phyloP scores from a whole-genome alignment of 1,140 invertebrate species.

The Drosophila mojavensis region DNA sequence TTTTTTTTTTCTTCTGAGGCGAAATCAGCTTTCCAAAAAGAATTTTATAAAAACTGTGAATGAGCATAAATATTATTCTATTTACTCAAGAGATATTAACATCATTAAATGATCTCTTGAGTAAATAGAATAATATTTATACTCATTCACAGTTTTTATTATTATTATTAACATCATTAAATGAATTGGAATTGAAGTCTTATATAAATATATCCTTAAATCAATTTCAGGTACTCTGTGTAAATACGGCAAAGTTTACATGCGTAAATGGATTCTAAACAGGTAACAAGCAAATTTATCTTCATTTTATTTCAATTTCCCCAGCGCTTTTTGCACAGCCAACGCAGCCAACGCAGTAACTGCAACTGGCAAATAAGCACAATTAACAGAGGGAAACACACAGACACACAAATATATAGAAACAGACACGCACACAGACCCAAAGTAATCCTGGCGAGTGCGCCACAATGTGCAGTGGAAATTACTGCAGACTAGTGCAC shows the following conservation, averaged over 20 bases:
- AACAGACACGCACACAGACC: background rate
- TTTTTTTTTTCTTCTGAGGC: too few relatives aligned
- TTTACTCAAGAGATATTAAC: too few relatives aligned
- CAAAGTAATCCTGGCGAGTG: constrained; percentile 44
- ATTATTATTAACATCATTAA: too few relatives aligned
- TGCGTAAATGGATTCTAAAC: constrained; percentile 19
- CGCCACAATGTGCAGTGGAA: constrained; percentile 39
- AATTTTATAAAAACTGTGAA: too few relatives aligned
- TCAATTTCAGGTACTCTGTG: background rate
- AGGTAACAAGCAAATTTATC: constrained; percentile 27
- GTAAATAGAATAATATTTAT: too few relatives aligned
- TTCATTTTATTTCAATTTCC: constrained; percentile 44
- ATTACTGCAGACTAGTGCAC: constrained; percentile 34
- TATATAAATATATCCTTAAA: background rate
- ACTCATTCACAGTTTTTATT: too few relatives aligned
- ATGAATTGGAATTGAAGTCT: too few relatives aligned
- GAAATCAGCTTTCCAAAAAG: too few relatives aligned
- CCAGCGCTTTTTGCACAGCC: constrained; percentile 18
- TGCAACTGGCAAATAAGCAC: constrained; percentile 35
- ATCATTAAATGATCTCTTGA: too few relatives aligned
- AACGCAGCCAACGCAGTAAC: constrained; percentile 14
- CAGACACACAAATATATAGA: background rate
- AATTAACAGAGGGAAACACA: constrained; percentile 35
- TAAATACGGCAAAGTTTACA: constrained; percentile 16
- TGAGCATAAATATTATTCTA: too few relatives aligned